Evolutionary conservation across 2,113 vertebrate genomes (phyloP), one percentile per base, ranked within the genome.

Genomic region (Pleuronectes platessa): DNA sequence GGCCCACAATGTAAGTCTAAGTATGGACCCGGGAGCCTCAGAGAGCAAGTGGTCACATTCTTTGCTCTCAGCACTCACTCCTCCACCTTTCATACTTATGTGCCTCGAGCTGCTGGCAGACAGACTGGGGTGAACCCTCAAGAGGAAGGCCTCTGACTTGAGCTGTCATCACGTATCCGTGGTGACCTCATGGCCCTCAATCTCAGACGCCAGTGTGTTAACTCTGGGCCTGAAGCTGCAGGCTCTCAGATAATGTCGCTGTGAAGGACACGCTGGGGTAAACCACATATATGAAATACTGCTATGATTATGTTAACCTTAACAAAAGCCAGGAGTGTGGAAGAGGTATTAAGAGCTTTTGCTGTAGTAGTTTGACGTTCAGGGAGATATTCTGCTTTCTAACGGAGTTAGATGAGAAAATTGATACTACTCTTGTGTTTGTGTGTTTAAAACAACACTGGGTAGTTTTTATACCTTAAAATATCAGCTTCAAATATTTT

Each of bases 21-120:
- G 67, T 66, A 66, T 90, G 82, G 77, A 60, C 60, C 72, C 60
- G 59, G 59, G 49, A 64, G 20, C 21, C 71, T 65, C 37, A 61
- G 53, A 70, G 74, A 76, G 76, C 49, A 45, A 71, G 79, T 51
- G 71, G 45, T 64, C 65, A 72, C 90, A 89, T 90, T 90, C 88
- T 83, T 90, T 37, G 23, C 73, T 71, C 74, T 90, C 88, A 89
- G 86, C 89, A 88, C 90, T 89, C 88, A 68, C 68, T 76, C 72
- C 26, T 86, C 66, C 90, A 86, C 71, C 81, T 72, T 69, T 10
- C 51, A 37, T 62, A 35, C 80, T 66, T 15, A 4, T 84, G 78
- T 59, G 80, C 85, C 69, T 53, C 60, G n/a, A 79, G 83, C 67
- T 76, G 65, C 72, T 78, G 84, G 82, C 71, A 85, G 83, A 82